Evolutionary conservation across 2,888 invertebrate species (phyloP).

Genomic region (Eutolmus rufibarbis): DNA sequence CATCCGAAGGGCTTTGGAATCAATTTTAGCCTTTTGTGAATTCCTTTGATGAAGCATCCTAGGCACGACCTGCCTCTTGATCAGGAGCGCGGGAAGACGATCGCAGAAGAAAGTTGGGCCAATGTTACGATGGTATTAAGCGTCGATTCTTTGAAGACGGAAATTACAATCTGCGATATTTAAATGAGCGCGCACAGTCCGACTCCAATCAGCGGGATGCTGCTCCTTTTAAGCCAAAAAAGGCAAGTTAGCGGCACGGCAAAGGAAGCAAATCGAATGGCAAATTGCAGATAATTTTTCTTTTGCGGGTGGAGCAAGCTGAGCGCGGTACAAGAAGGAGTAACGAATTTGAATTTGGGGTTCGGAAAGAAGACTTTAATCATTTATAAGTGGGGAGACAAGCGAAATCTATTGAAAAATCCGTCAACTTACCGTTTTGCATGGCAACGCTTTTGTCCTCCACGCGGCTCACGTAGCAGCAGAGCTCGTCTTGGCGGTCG

Average conservation of each 20-base stretch:
- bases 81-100: neutral
- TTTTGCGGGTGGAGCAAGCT: neutral
- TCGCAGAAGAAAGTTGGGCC: neutral
- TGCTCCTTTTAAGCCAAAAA: neutral
- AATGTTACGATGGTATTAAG: neutral
- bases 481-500: conserved; percentile 94
- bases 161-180: conserved; percentile 34
- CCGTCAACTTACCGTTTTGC: conserved; percentile 81
- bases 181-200: neutral
- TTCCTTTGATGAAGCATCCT: neutral
- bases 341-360: neutral
- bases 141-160: conserved; percentile 1
- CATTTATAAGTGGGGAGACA: conserved; percentile 6
- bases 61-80: neutral
- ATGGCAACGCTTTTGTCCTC: conserved; percentile 95
- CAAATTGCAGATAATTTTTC: conserved; percentile 39
- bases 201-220: conserved; percentile 16
- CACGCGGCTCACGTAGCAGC: conserved; percentile 95
- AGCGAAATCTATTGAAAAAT: neutral
- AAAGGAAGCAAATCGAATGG: conserved; percentile 40
- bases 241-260: neutral
- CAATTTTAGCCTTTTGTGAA: conserved; percentile 8
- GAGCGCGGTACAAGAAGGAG: neutral
- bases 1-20: neutral
- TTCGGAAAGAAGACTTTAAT: neutral